Evolutionary conservation across 2,888 invertebrate species (phyloP).

Genomic region (Athalia cordata): DNA sequence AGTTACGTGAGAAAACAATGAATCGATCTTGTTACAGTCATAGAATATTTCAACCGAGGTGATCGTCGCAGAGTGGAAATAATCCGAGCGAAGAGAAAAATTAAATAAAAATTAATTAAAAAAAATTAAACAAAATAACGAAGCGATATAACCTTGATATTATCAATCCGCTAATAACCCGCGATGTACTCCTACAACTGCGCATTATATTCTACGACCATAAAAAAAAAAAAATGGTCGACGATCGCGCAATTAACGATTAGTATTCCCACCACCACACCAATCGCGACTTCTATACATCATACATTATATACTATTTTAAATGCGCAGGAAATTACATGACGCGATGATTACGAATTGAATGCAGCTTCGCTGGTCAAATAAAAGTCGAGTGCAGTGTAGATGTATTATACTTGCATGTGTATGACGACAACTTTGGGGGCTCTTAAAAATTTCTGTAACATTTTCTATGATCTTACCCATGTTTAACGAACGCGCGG

Average conservation of each 20-base stretch:
- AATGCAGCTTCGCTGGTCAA: constrained; percentile 32
- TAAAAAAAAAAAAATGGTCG: constrained; percentile 30
- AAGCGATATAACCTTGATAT: neutral
- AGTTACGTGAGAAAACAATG: no score
- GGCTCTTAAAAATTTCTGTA: no score
- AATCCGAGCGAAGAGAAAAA: no score
- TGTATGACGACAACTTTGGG: no score
- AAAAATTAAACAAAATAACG: no score
- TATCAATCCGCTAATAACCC: constrained; percentile 16
- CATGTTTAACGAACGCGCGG: no score
- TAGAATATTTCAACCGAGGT: no score
- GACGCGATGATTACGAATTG: constrained; percentile 36
- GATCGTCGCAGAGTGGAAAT: no score
- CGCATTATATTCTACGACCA: constrained; percentile 1
- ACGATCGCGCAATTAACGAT: constrained; percentile 37
- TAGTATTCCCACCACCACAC: constrained; percentile 8
- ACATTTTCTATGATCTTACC: no score
- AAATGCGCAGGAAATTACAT: constrained; percentile 12
- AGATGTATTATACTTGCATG: no score
- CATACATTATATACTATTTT: neutral
- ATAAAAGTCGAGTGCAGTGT: constrained; percentile 4
- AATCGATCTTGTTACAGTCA: no score
- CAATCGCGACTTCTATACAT: neutral
- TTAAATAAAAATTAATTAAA: no score
- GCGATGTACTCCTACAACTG: neutral